Evolutionary conservation across 2,888 invertebrate genomes (phyloP), one percentile per base, ranked within the genome.

Genomic region (Euclidia mi): DNA sequence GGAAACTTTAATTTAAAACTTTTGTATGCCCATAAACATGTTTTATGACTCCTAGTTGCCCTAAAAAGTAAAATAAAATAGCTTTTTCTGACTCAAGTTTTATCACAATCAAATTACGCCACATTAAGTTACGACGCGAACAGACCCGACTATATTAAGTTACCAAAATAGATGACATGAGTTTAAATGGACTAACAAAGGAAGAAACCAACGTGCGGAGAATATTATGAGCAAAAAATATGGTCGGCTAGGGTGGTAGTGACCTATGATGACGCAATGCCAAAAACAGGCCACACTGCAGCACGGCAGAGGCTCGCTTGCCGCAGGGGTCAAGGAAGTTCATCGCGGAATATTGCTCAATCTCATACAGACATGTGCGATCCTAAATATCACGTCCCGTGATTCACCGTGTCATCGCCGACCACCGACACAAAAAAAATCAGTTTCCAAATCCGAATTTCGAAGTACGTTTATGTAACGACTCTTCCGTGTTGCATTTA

Each of bases 191-290:
- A 84, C 88, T 82, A 84, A 91, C 91, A 91, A 91, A 94, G 90
- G 92, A 94, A 92, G 91, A 88, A 80, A 65, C 71, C 84, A 85
- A 91, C 94, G 93, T 94, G 93, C 84, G 65, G 73, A 82, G 91
- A 88, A 91, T 91, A 87, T 88, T 91, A 88, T 85, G 82, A 89
- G 91, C 89, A 91, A 92, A 94, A 94, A 93, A 89, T 84, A 84
- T 89, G 88, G 88, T 85, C 76, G 82, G 72, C 88, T 90, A 92
- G 91, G 90, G 85, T 89, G 89, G 85, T 90, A 90, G 87, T 91
- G 92, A 92, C 92, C 93, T 93, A 92, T 86, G 92, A 91, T 94
- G 93, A 94, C 94, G 94, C 76, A 93, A 94, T 87, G 84, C 89
- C 88, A 71, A 92, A 94, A 93, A 93, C 92, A 90, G 91, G 89